phyloP scores from a whole-genome alignment of 1,140 invertebrate genomes.

The Heliothis virescens region DNA sequence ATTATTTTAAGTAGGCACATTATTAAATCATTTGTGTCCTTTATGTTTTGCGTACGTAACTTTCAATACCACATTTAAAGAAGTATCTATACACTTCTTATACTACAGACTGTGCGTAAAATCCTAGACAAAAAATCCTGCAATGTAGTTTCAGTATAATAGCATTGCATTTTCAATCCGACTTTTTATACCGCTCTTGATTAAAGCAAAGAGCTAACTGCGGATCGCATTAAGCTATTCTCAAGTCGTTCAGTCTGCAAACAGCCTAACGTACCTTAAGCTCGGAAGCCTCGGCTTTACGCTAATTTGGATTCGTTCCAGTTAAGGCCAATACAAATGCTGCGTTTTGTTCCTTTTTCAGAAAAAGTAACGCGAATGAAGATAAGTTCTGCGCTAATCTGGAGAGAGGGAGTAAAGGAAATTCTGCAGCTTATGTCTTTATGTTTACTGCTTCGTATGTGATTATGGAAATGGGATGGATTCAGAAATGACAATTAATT shows the following conservation, averaged over 20 bases:
- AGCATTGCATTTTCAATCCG: too few relatives aligned
- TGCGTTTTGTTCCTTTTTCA: slow-evolving; percentile 12
- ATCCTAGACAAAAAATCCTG: too few relatives aligned
- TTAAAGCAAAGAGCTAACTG: not conserved
- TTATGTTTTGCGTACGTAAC: too few relatives aligned
- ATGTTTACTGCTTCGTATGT: not conserved
- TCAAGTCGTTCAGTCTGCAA: not conserved
- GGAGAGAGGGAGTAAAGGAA: slow-evolving; percentile 12
- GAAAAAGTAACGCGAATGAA: not conserved
- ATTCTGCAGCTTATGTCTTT: slow-evolving; percentile 12
- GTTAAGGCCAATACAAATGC: slow-evolving; percentile 46
- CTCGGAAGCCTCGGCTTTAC: slow-evolving; percentile 23
- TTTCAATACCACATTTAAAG: too few relatives aligned
- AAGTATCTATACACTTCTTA: too few relatives aligned
- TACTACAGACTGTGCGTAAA: too few relatives aligned
- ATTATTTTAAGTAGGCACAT: too few relatives aligned
- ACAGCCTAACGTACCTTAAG: slow-evolving; percentile 31
- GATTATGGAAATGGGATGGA: not conserved
- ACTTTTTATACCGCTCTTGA: too few relatives aligned
- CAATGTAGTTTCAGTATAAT: too few relatives aligned
- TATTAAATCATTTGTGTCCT: too few relatives aligned
- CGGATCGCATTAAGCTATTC: not conserved
- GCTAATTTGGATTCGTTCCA: slow-evolving; percentile 50
- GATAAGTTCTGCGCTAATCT: slow-evolving; percentile 22
- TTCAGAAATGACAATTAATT: not conserved